Percentiles rank a stretch among this genome's conserved stretches.
phyloP scores from a whole-genome alignment of 2,113 vertebrate species.

The Coturnix japonica region DNA sequence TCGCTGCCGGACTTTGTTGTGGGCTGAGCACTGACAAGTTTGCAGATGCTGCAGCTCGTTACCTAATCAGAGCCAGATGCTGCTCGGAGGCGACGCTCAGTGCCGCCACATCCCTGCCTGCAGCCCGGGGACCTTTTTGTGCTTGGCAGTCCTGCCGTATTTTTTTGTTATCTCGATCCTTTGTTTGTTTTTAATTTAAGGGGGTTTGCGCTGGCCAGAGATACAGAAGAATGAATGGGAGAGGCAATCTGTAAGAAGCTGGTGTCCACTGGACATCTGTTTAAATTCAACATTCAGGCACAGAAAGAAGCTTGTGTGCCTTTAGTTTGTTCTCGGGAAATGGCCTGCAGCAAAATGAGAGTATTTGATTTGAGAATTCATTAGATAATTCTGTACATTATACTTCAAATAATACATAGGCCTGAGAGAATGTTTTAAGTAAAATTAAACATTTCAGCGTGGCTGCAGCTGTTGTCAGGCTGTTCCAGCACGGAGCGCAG shows the following conservation, averaged over 20 bases:
- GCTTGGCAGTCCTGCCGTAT: background rate
- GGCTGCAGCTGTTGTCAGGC: conserved; percentile 26
- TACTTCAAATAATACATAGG: conserved; percentile 53
- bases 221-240: background rate
- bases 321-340: conserved; percentile 48
- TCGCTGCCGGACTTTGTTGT: conserved; percentile 45
- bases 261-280: conserved; percentile 14
- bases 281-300: conserved; percentile 19
- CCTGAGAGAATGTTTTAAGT: conserved; percentile 52
- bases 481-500: background rate
- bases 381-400: conserved; percentile 59
- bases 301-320: conserved; percentile 1
- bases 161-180: background rate
- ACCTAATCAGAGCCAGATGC: conserved; percentile 68
- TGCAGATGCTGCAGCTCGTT: conserved; percentile 61
- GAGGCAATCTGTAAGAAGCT: conserved; percentile 8
- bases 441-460: conserved; percentile 40
- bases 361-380: conserved; percentile 70
- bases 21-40: conserved; percentile 60
- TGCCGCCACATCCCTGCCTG: background rate
- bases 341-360: conserved; percentile 61
- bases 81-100: background rate
- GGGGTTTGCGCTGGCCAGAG: background rate
- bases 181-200: conserved; percentile 33
- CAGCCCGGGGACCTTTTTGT: background rate